These are phyloP conservation scores for Epiperipatus broadwayi DNA, from an alignment of 2,888 invertebrate genomes.

Conservation along the genomic window DNA sequence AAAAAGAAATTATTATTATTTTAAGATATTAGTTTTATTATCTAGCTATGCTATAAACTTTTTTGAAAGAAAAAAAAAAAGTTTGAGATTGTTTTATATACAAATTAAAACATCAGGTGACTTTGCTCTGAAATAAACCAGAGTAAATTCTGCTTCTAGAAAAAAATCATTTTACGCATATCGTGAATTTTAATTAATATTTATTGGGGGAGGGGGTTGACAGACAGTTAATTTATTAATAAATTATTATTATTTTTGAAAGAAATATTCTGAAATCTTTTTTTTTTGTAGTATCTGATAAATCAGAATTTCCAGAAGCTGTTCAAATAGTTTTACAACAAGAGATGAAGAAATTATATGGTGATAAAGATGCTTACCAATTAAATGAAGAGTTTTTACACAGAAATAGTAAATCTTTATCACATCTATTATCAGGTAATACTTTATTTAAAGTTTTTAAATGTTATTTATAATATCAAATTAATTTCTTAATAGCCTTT, in stretches of 20 bases:
- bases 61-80: too few species aligned
- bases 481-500: slow-evolving; percentile 10
- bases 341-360: slow-evolving; percentile 34
- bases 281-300: slow-evolving; percentile 17
- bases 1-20: too few species aligned
- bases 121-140: too few species aligned
- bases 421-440: slow-evolving; percentile 53
- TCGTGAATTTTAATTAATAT: neutral
- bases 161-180: too few species aligned
- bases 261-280: neutral
- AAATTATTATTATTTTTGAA: neutral
- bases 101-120: too few species aligned
- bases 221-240: neutral
- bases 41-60: too few species aligned
- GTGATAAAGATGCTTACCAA: slow-evolving; percentile 35
- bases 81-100: too few species aligned
- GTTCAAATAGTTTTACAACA: slow-evolving; percentile 28
- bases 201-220: neutral
- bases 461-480: slow-evolving; percentile 22
- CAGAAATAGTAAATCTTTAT: slow-evolving; percentile 41
- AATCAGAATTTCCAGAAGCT: slow-evolving; percentile 18
- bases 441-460: neutral
- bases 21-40: too few species aligned
- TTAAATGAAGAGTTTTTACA: slow-evolving; percentile 50
- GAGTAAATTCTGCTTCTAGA: too few species aligned